Percentiles rank a stretch among this genome's conserved stretches.
Evolutionary conservation across 2,888 invertebrate genomes (phyloP).

Genomic region (Stenodera caucasica): DNA sequence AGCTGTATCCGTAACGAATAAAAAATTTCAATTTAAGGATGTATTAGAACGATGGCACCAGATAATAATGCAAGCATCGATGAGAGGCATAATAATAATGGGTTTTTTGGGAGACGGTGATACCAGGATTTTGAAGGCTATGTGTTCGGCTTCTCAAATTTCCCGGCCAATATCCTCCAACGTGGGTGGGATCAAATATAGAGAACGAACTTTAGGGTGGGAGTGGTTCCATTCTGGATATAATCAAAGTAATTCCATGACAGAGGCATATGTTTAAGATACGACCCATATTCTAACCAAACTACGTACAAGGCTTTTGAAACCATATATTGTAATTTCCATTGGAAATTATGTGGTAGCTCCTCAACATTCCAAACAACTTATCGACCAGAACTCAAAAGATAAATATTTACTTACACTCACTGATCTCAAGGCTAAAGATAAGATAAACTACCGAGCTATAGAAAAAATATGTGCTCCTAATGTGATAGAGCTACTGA

Average conservation of each 20-base stretch:
- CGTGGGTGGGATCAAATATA: background rate
- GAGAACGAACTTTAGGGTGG: slow-evolving; percentile 7
- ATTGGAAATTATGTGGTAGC: slow-evolving; percentile 18
- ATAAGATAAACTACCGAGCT: slow-evolving; percentile 30
- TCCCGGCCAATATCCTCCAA: background rate
- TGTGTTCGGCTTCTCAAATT: slow-evolving; percentile 24
- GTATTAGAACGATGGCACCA: slow-evolving; percentile 18
- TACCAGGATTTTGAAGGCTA: slow-evolving; percentile 36
- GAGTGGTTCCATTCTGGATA: slow-evolving; percentile 14
- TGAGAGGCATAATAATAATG: slow-evolving; percentile 30
- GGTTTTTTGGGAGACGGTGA: slow-evolving; percentile 40
- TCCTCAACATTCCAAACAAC: background rate
- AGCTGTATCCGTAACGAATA: slow-evolving; percentile 35
- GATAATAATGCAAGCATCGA: slow-evolving; percentile 19
- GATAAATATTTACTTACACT: slow-evolving; percentile 19
- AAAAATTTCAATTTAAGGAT: slow-evolving; percentile 29
- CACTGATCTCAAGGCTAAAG: slow-evolving; percentile 23
- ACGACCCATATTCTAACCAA: slow-evolving; percentile 24
- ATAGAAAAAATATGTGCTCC: slow-evolving; percentile 25
- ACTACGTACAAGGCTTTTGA: slow-evolving; percentile 20
- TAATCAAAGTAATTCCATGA: slow-evolving; percentile 6
- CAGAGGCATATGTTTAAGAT: slow-evolving; percentile 23
- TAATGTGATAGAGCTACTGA: slow-evolving; percentile 17
- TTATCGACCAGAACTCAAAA: slow-evolving; percentile 18
- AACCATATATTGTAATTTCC: slow-evolving; percentile 13